Evolutionary conservation across 2,797 vertebrate species (phyloP).

Genomic region (Eulemur rubriventer): DNA sequence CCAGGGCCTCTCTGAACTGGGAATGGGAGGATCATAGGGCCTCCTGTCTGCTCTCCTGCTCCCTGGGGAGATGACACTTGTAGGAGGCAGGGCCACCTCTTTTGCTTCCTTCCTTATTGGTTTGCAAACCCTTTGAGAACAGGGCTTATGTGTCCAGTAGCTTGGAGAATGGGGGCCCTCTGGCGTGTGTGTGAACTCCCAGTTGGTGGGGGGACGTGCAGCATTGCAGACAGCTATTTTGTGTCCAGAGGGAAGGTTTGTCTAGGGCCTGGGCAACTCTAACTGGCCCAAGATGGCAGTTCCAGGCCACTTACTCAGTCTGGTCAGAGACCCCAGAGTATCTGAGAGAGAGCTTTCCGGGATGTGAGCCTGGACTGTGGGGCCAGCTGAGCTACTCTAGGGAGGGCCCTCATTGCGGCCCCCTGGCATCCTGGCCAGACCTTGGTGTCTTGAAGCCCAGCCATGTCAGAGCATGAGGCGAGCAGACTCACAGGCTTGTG

Average conservation of each 20-base stretch:
- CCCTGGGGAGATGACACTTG: not conserved
- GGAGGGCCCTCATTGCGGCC: not conserved
- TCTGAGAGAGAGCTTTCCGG: slow-evolving; percentile 14
- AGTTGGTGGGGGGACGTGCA: not conserved
- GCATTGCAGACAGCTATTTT: not conserved
- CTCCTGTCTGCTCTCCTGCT: too few species aligned
- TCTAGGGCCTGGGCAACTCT: not conserved
- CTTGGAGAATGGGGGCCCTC: not conserved
- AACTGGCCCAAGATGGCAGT: not conserved
- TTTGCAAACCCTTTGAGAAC: slow-evolving; percentile 1
- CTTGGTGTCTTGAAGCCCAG: not conserved
- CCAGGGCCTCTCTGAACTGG: not conserved
- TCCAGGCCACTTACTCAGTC: not conserved
- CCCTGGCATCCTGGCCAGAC: not conserved
- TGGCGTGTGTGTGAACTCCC: not conserved
- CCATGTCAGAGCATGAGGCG: not conserved
- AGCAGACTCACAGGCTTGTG: not conserved
- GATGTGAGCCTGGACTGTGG: not conserved
- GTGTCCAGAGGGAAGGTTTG: not conserved
- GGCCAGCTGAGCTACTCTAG: not conserved
- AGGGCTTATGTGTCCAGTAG: not conserved
- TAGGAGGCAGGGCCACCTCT: not conserved
- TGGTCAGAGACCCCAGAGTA: not conserved
- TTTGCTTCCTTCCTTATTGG: not conserved
- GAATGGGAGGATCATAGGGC: not conserved